phyloP scores from a whole-genome alignment of 2,797 vertebrate genomes.

The Peromyscus nudipes region DNA sequence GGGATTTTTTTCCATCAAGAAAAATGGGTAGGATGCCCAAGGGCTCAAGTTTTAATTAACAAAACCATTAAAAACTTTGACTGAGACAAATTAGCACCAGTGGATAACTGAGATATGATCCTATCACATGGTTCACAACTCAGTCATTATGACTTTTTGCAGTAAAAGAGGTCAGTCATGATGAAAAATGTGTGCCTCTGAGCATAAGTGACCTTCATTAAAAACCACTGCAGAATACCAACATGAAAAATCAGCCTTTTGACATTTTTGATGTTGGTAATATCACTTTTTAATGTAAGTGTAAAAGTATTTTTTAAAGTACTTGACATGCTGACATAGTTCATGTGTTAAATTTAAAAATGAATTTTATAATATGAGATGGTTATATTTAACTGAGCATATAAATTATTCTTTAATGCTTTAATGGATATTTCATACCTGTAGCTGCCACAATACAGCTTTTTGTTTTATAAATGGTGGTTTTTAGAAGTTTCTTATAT shows the following conservation, averaged over 20 bases:
- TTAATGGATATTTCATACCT: not conserved
- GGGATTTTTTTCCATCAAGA: not conserved
- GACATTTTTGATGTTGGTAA: constrained; percentile 16
- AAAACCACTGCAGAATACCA: constrained; percentile 32
- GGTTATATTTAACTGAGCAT: constrained; percentile 9
- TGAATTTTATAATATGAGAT: not conserved
- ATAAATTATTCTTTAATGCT: constrained; percentile 33
- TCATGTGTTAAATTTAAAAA: constrained; percentile 64
- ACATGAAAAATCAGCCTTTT: constrained; percentile 35
- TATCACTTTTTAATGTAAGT: constrained; percentile 11
- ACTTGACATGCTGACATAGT: constrained; percentile 18
- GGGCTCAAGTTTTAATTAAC: not conserved
- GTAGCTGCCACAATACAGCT: not conserved
- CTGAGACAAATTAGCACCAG: not conserved
- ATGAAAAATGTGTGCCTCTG: constrained; percentile 22
- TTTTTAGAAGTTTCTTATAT: constrained; percentile 49
- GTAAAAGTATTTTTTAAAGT: constrained; percentile 53
- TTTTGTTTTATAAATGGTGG: constrained; percentile 31
- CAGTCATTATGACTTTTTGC: not conserved
- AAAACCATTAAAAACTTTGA: not conserved
- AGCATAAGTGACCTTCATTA: constrained; percentile 24
- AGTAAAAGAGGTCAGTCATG: not conserved
- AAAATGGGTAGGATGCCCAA: not conserved
- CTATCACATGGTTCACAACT: not conserved
- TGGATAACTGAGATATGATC: not conserved